Conservation (phyloP, 1,140 invertebrate genomes). For the Rhagoletis zephyria region DNA sequence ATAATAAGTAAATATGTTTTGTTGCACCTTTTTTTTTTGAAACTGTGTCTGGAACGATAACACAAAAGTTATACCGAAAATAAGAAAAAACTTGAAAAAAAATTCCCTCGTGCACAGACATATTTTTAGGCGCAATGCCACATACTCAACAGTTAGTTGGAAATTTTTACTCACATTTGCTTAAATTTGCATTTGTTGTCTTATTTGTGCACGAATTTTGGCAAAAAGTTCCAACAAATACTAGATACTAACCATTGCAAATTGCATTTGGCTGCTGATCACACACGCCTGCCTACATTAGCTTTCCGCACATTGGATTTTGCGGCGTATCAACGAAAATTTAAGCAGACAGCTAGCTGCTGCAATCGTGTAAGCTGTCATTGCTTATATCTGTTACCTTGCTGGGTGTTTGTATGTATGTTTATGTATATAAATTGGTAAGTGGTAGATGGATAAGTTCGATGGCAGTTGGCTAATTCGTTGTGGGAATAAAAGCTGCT, state of each 20-base stretch:
- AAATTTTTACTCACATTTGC: background rate
- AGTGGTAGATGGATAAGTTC: background rate
- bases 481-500: background rate
- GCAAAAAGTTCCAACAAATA: background rate
- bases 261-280: background rate
- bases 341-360: background rate
- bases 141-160: background rate
- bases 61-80: background rate
- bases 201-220: too few species aligned
- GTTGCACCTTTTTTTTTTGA: background rate
- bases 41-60: background rate
- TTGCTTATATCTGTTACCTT: background rate
- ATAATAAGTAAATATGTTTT: background rate
- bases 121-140: background rate
- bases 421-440: background rate
- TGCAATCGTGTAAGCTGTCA: background rate
- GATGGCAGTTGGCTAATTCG: conserved; percentile 1
- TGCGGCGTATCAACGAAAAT: background rate
- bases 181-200: too few species aligned
- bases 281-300: background rate
- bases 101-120: background rate
- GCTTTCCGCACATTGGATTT: background rate
- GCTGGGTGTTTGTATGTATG: background rate
- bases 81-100: background rate
- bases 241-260: background rate